Evolutionary conservation across 2,113 vertebrate genomes (phyloP).

Genomic region (Marcusenius ussheri): DNA sequence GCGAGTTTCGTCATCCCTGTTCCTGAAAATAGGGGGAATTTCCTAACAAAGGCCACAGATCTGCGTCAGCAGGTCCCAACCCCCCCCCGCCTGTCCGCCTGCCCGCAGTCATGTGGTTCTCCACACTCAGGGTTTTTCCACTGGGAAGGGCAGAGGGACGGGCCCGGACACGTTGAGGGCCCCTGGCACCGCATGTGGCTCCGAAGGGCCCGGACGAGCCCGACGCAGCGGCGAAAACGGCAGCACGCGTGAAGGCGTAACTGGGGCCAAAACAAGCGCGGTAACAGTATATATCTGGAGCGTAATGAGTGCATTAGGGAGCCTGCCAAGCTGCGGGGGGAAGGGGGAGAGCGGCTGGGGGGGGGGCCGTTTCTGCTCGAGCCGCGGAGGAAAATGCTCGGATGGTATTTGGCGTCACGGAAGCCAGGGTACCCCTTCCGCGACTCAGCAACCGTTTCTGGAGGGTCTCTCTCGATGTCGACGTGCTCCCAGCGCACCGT

Average conservation of each 20-base stretch:
- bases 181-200: background rate
- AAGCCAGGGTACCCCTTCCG: background rate
- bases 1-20: background rate
- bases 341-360: background rate
- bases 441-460: background rate
- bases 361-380: background rate
- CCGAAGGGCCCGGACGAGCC: background rate
- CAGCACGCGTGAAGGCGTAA: background rate
- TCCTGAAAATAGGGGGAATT: background rate
- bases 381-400: background rate
- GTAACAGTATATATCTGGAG: slow-evolving; percentile 8
- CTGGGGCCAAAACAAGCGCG: background rate
- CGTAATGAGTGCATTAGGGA: slow-evolving; percentile 5
- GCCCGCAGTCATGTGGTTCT: background rate
- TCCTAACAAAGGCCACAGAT: background rate
- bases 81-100: background rate
- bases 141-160: background rate
- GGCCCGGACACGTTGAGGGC: slow-evolving; percentile 1
- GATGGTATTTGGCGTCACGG: background rate
- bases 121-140: background rate
- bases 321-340: background rate
- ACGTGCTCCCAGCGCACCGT: background rate
- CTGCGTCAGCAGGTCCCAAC: background rate
- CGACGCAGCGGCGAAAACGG: background rate
- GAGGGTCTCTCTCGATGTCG: background rate